Base-by-base conservation (phyloP, 2,797 vertebrate species). In the Enoplosus armatus region DNA sequence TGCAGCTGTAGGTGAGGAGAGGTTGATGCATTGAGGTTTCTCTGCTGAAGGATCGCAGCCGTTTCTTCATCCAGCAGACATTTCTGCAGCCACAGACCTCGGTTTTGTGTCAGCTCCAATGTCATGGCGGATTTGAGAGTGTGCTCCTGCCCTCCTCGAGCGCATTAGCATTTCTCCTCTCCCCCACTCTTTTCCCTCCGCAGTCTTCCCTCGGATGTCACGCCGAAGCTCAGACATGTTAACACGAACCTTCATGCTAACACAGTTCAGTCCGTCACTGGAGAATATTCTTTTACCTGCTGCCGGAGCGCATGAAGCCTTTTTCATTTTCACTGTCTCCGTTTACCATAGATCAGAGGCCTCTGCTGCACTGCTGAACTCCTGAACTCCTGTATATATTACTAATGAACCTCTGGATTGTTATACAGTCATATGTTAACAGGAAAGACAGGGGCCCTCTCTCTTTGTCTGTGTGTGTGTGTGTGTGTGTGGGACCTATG, bases 311-410 rank as follows among this genome's bases (percentile, higher is more conserved):
- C 83, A 68, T 45, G 58, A 71, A 54, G 81, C 69, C 64, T 78
- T 89, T 87, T 86, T 89, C 69, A 73, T 88, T 86, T 86, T 82
- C 66, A 35, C 76, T 20, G 80, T 91, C 85, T 90, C 79, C 37
- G 54, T 92, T 92, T 85, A 85, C 88, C 81, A 70, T 50, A 88
- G 88, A 90, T 90, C 89, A 91, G 74, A 90, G 74, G 85, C 78
- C 75, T 71, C 4, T 43, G 65, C 82, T 80, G 82, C 77, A 27
- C 53, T n/a, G 62, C 85, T 87, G 85, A 90, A 91, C 88, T 86
- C 72, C 75, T 88, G 90, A 88, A 90, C 87, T 79, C 81, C 81
- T 90, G 89, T 89, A 87, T 90, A 82, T 77, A 88, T 91, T 87
- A 89, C 86, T 84, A 90, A 86, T 89, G 82, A 91, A 89, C 56